Evolutionary conservation across 1,140 invertebrate species (phyloP).

Genomic region (Drosophila chauvacae): DNA sequence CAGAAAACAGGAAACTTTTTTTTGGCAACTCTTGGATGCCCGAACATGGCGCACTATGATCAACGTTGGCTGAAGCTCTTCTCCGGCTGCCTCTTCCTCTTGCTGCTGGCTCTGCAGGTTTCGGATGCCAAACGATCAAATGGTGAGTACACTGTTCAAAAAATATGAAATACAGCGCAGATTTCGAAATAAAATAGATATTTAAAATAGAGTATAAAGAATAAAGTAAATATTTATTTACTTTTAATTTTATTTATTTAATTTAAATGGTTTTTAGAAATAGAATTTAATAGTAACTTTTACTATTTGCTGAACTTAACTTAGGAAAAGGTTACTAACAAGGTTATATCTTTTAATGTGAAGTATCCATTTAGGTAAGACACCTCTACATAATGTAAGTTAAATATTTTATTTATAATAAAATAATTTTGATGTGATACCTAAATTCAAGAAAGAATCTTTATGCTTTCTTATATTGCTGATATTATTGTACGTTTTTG

Average conservation of each 20-base stretch:
- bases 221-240: no score
- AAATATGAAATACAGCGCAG: background rate
- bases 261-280: no score
- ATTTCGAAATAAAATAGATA: no score
- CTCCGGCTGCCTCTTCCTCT: constrained; percentile 56
- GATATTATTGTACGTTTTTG: background rate
- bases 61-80: constrained; percentile 76
- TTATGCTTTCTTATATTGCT: background rate
- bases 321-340: no score
- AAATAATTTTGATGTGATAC: background rate
- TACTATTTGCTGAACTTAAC: no score
- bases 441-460: no score
- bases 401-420: no score
- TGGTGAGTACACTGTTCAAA: constrained; percentile 52
- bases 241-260: no score
- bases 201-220: no score
- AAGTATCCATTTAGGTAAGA: background rate
- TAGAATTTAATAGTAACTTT: background rate
- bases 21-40: constrained; percentile 74
- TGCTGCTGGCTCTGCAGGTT: constrained; percentile 51
- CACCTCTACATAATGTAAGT: background rate
- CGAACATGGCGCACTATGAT: constrained; percentile 72
- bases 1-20: constrained; percentile 73
- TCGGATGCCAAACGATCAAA: constrained; percentile 64
- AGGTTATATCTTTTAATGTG: background rate